These are phyloP conservation scores for Drosophila tripunctata DNA, from an alignment of 2,888 invertebrate species.

Conservation along the genomic window DNA sequence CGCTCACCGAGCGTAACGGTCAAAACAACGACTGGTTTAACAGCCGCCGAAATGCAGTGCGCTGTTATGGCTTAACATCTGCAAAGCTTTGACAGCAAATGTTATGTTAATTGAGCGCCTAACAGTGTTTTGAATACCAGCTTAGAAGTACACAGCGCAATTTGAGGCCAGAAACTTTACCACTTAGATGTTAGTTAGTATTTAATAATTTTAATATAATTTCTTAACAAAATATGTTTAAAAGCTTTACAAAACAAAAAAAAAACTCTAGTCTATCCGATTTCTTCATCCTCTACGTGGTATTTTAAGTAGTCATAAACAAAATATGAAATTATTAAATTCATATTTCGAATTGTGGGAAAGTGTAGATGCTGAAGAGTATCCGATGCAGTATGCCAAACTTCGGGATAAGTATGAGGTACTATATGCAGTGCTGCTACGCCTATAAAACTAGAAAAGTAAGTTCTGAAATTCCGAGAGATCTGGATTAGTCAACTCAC, in stretches of 20 bases:
- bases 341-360: constrained; percentile 55
- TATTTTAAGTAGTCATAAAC: constrained; percentile 32
- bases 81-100: background rate
- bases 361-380: constrained; percentile 84
- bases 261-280: no score
- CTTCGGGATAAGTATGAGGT: constrained; percentile 93
- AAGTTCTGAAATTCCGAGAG: constrained; percentile 14
- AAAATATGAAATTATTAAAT: constrained; percentile 34
- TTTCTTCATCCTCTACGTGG: background rate
- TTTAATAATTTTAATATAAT: no score
- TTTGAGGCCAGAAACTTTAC: no score
- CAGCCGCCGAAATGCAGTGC: no score
- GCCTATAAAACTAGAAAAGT: constrained; percentile 9
- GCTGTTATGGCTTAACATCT: background rate
- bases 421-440: constrained; percentile 93
- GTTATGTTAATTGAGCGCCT: background rate
- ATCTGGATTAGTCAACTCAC: constrained; percentile 56
- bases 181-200: no score
- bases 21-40: background rate
- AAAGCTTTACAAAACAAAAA: no score
- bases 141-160: no score
- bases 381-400: constrained; percentile 95
- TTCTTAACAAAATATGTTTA: no score
- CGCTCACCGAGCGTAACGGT: constrained; percentile 7
- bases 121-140: no score